phyloP scores from a whole-genome alignment of 1,140 invertebrate genomes.

The Gryon sp. region DNA sequence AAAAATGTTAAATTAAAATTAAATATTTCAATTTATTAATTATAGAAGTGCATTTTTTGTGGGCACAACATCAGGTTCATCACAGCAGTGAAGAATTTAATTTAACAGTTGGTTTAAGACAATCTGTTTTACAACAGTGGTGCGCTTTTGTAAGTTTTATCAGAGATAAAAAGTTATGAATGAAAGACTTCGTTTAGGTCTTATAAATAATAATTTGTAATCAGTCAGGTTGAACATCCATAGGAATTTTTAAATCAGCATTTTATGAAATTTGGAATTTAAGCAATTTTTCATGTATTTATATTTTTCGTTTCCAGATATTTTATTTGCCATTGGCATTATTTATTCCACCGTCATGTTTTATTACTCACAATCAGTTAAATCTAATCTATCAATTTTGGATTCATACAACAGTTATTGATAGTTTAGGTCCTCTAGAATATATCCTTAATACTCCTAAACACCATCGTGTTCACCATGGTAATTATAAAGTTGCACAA shows the following conservation, averaged over 20 bases:
- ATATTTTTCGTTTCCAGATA: conserved; percentile 81
- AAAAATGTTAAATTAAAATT: conserved; percentile 7
- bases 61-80: conserved; percentile 97
- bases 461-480: conserved; percentile 94
- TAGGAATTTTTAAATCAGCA: too few species aligned
- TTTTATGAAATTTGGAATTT: too few species aligned
- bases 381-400: conserved; percentile 95
- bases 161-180: background rate
- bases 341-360: conserved; percentile 90
- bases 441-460: conserved; percentile 93
- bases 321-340: conserved; percentile 93
- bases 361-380: conserved; percentile 91
- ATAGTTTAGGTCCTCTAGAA: conserved; percentile 89
- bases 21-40: conserved; percentile 53
- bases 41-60: conserved; percentile 93
- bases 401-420: conserved; percentile 92
- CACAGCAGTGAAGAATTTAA: conserved; percentile 98
- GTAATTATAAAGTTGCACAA: too few species aligned
- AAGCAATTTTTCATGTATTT: too few species aligned
- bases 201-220: too few species aligned
- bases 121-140: conserved; percentile 90
- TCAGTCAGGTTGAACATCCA: too few species aligned
- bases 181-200: too few species aligned
- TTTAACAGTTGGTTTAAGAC: conserved; percentile 91
- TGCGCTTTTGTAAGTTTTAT: conserved; percentile 87